Evolutionary conservation across 2,888 invertebrate species (phyloP).

Genomic region (Agrochola lota): DNA sequence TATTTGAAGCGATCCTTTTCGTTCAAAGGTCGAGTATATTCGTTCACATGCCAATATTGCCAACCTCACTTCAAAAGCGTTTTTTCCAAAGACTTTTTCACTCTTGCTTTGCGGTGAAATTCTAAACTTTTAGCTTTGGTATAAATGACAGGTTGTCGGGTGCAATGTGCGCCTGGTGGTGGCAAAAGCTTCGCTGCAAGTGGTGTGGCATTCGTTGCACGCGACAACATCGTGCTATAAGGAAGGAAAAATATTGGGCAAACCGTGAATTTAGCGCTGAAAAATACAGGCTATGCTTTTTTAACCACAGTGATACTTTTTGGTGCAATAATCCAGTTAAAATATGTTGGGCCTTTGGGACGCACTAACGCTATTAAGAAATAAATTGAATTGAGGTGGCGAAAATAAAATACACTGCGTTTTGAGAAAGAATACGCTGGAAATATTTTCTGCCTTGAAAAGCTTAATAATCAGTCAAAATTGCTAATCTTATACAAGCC

Average conservation of each 20-base stretch:
- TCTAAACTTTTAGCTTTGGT: conserved; percentile 23
- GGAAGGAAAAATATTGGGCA: conserved; percentile 29
- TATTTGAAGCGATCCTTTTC: conserved; percentile 45
- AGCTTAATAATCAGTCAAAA: conserved; percentile 27
- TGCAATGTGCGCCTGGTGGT: conserved; percentile 42
- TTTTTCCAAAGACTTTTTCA: conserved; percentile 18
- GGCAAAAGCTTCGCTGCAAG: conserved; percentile 31
- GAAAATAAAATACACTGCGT: not conserved
- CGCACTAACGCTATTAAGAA: not conserved
- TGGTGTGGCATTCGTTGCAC: conserved; percentile 44
- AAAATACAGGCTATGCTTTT: conserved; percentile 33
- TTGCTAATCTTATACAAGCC: conserved; percentile 28
- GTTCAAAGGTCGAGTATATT: conserved; percentile 48
- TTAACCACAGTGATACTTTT: conserved; percentile 4
- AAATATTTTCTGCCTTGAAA: not conserved
- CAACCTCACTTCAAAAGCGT: conserved; percentile 44
- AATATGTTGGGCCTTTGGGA: not conserved
- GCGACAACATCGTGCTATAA: conserved; percentile 51
- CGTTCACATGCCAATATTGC: conserved; percentile 33
- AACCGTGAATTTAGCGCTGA: conserved; percentile 5
- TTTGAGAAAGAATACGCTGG: not conserved
- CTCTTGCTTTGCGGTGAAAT: conserved; percentile 34
- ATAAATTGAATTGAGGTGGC: not conserved
- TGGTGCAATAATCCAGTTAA: not conserved
- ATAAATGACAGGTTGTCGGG: conserved; percentile 60